phyloP scores from a whole-genome alignment of 1,140 invertebrate genomes.

The Drosophila ogumai region DNA sequence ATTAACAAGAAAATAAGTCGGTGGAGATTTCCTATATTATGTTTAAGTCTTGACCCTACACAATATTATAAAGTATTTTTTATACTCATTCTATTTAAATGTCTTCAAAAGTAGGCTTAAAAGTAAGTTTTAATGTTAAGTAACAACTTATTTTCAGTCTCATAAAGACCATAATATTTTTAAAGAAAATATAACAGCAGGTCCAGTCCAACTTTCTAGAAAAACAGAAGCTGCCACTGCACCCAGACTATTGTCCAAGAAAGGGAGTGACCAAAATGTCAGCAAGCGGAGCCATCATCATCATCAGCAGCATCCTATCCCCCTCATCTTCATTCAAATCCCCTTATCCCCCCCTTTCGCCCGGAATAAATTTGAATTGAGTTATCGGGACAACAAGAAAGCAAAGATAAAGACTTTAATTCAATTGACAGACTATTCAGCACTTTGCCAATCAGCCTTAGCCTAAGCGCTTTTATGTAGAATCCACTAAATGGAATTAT shows the following conservation, averaged over 20 bases:
- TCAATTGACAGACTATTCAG: constrained; percentile 13
- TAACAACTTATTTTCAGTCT: too few relatives aligned
- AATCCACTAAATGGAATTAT: neutral
- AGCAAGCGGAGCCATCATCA: constrained; percentile 23
- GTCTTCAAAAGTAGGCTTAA: neutral
- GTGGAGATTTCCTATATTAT: neutral
- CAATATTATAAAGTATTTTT: neutral
- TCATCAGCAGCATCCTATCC: neutral
- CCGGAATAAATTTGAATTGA: constrained; percentile 35
- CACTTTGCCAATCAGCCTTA: constrained; percentile 1
- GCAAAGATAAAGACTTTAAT: constrained; percentile 9
- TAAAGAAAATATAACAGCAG: neutral
- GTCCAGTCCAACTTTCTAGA: constrained; percentile 1
- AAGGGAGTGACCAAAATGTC: constrained; percentile 28
- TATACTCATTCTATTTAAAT: neutral
- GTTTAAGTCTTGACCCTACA: neutral
- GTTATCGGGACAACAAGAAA: constrained; percentile 1
- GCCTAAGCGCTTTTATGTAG: neutral
- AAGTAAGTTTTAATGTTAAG: too few relatives aligned
- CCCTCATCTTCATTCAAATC: constrained; percentile 1
- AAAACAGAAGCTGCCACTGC: constrained; percentile 37
- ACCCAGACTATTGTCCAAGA: neutral
- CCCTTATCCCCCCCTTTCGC: neutral
- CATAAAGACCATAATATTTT: too few relatives aligned
- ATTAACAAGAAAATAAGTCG: too few relatives aligned